Evolutionary conservation across 2,113 vertebrate genomes (phyloP), one percentile per base, ranked within the genome.

Genomic region (Donacobius atricapilla): DNA sequence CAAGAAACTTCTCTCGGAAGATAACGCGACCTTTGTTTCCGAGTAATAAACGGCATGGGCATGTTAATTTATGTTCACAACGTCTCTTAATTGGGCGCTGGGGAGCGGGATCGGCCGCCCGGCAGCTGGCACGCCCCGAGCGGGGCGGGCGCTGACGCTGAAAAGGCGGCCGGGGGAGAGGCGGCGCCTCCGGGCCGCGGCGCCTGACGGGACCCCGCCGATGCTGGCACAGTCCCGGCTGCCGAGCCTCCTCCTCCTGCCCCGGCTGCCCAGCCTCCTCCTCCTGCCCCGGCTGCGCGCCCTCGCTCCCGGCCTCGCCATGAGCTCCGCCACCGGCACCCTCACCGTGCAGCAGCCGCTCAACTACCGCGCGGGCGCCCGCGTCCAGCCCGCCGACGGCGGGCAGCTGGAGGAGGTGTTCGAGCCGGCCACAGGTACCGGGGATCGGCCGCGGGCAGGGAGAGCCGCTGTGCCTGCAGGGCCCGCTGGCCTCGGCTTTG

Each of bases 381-480:
- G 99, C 50, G 97, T 99, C 37, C 96, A 98, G 33, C 98, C 98
- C 3, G 85, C 66, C 3, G 97, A 98, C 39, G 68, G 97, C 31
- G 97, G 96, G 3, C 97, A 98, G 92, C 65, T 89, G 0, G 99
- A 99, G 93, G 97, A 98, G 13, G 98, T 99, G 6, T 99, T 98
- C 15, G 99, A 99, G 75, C 99, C 99, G 1, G 98, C 99, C 28
- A 99, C 99, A 19, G 99, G 99, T 99, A 97, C 80, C 3, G 42
- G 18, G 54, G 56, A 6, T 2, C 2, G 54, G 1, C 2, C 16
- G 0, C 30, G 42, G 50, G 23, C 45, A 4, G 8, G 35, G 25
- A 39, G 20, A 12, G 42, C 39, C 31, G 6, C 61, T 6, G 40
- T 16, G 7, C 18, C 44, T 7, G 47, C 35, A 7, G 63, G n/a